phyloP scores from a whole-genome alignment of 2,888 invertebrate genomes.

The Melitaea athalia region DNA sequence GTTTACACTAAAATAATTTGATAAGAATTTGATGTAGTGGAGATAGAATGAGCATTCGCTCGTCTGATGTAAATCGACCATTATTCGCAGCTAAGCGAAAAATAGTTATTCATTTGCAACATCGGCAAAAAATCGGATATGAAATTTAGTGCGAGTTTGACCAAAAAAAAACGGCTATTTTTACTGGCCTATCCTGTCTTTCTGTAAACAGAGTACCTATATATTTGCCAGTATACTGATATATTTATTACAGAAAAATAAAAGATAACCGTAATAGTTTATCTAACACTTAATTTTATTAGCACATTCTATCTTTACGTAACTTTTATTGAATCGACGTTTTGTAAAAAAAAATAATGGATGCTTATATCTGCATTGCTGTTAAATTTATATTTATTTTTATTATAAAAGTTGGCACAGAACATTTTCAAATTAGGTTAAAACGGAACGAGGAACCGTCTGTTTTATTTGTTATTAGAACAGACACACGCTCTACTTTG shows the following conservation, averaged over 20 bases:
- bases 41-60: too few relatives aligned
- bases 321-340: slow-evolving; percentile 14
- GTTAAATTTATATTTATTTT: slow-evolving; percentile 53
- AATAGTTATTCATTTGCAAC: background rate
- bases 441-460: slow-evolving; percentile 28
- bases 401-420: slow-evolving; percentile 58
- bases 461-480: slow-evolving; percentile 16
- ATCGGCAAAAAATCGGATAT: too few relatives aligned
- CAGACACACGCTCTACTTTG: slow-evolving; percentile 15
- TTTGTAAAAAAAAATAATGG: slow-evolving; percentile 42
- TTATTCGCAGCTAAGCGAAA: background rate
- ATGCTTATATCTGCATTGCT: slow-evolving; percentile 71
- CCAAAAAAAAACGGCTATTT: too few relatives aligned
- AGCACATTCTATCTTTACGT: slow-evolving; percentile 23
- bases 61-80: too few relatives aligned
- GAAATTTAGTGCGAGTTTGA: too few relatives aligned
- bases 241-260: too few relatives aligned
- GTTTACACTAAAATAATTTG: too few relatives aligned
- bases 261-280: slow-evolving; percentile 20
- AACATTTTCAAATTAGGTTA: slow-evolving; percentile 53
- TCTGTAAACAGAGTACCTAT: too few relatives aligned
- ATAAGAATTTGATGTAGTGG: too few relatives aligned
- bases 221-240: too few relatives aligned
- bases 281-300: slow-evolving; percentile 26
- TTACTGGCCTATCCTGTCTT: too few relatives aligned